Base-by-base conservation (phyloP, 2,797 vertebrate species). In the Chelon labrosus region DNA sequence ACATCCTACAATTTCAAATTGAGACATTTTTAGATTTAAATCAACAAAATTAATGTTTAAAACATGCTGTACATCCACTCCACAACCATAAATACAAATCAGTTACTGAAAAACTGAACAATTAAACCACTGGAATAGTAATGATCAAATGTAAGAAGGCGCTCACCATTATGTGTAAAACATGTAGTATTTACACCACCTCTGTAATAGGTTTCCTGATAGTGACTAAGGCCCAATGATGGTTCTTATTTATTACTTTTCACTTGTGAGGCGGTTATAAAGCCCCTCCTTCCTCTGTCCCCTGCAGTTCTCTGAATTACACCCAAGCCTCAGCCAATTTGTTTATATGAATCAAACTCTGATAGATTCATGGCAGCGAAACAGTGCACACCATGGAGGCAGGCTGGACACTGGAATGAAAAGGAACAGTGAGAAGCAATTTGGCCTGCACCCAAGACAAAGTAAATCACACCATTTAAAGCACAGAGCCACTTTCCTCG, bases 281-380 rank as follows among this genome's bases (percentile, higher is more conserved):
- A 50, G 42, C 71, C 61, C 60, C 80, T 9, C 64, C 79, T 51
- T 66, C 50, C 53, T 67, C 50, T 74, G 73, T 77, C 72, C 77
- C 65, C 73, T 76, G 39, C 54, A 70, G 56, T 39, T 60, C 71
- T 50, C 67, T 84, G 71, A 89, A 79, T 90, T 75, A 86, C 84
- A 76, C 73, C 65, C 27, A 70, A 73, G 50, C 69, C 68, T 64
- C 64, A 65, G 81, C 79, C 88, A 88, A 86, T 92, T 88, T 89
- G 79, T 88, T 88, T 82, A 84, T 79, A 80, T 85, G 65, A 91
- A 88, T 84, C 58, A 75, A 82, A 35, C 60, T 20, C 35, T 42
- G 79, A 71, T 69, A 86, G 86, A 93, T 93, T 92, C 89, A 93
- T 87, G 82, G 51, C 31, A 53, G 62, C 22, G 65, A 71, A 69